A percentile compares a stretch with the other conserved stretches of the same genome.
phyloP scores from a whole-genome alignment of 1,140 invertebrate genomes.

The Aphelenchoides besseyi region DNA sequence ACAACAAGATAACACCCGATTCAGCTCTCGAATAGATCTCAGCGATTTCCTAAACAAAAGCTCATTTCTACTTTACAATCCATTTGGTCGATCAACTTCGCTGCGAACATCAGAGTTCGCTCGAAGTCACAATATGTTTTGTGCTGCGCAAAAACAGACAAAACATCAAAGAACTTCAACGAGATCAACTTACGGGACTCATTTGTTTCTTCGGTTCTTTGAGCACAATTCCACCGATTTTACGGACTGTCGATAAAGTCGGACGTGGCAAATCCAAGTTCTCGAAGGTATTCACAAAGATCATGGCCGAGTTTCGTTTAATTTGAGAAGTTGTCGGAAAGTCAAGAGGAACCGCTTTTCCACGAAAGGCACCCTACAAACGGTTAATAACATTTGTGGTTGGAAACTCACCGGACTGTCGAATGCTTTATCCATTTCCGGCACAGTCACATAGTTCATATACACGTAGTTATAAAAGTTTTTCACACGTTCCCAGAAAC shows the following conservation, averaged over 20 bases:
- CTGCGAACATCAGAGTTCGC: too few relatives aligned
- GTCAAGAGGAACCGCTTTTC: background rate
- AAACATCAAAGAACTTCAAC: too few relatives aligned
- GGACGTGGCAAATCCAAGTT: background rate
- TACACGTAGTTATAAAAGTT: background rate
- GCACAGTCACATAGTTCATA: background rate
- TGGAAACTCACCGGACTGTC: slow-evolving; percentile 3
- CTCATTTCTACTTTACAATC: background rate
- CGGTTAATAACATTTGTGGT: too few relatives aligned
- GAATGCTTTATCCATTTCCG: background rate
- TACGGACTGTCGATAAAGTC: background rate
- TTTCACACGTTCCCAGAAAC: background rate
- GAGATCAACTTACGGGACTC: background rate
- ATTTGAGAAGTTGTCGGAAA: background rate
- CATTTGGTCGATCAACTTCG: too few relatives aligned
- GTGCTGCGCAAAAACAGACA: too few relatives aligned
- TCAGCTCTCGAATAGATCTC: slow-evolving; percentile 12
- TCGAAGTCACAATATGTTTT: too few relatives aligned
- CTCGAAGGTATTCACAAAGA: slow-evolving; percentile 1
- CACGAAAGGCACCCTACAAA: background rate
- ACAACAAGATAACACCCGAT: slow-evolving; percentile 32
- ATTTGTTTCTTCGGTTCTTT: slow-evolving; percentile 12
- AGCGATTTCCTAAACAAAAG: background rate
- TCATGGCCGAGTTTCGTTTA: background rate
- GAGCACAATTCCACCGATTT: background rate